Percentiles rank a stretch among this genome's conserved stretches.
Conservation (phyloP, 2,888 invertebrate genomes). For the Leptopilina drosophilae region DNA sequence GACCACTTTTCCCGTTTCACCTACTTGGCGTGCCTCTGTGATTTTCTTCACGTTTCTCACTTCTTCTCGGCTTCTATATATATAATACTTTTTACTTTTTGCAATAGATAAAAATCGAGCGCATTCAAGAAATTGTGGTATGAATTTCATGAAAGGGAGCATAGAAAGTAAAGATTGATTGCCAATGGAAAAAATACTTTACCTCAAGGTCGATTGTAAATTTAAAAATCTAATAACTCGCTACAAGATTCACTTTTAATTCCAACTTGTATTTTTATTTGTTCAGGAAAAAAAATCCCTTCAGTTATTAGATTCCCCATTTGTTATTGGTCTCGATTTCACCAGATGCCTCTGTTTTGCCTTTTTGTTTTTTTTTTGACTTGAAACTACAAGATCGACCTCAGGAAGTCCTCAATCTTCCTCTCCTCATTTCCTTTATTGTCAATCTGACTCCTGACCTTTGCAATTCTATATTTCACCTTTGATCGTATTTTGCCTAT, state of each 20-base stretch:
- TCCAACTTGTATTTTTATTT: no score
- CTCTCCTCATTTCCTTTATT: background rate
- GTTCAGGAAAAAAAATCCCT: background rate
- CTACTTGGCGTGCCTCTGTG: slow-evolving; percentile 6
- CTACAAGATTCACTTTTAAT: no score
- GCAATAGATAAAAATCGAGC: slow-evolving; percentile 30
- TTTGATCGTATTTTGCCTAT: background rate
- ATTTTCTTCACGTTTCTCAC: slow-evolving; percentile 24
- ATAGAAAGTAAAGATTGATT: no score
- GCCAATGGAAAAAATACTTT: no score
- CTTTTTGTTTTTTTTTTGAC: background rate
- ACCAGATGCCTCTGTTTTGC: background rate
- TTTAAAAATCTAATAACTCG: no score
- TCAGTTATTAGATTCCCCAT: background rate
- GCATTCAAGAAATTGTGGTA: slow-evolving; percentile 23
- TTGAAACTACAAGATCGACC: background rate
- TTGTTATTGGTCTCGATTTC: slow-evolving; percentile 2
- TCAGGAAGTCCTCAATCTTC: background rate
- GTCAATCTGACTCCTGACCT: slow-evolving; percentile 7
- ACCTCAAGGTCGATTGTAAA: no score
- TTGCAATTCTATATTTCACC: background rate
- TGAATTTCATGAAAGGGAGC: background rate
- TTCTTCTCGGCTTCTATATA: background rate
- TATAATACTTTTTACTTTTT: background rate
- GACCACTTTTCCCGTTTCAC: slow-evolving; percentile 14